phyloP scores from a whole-genome alignment of 1,140 invertebrate species.

The Notospermus geniculatus region DNA sequence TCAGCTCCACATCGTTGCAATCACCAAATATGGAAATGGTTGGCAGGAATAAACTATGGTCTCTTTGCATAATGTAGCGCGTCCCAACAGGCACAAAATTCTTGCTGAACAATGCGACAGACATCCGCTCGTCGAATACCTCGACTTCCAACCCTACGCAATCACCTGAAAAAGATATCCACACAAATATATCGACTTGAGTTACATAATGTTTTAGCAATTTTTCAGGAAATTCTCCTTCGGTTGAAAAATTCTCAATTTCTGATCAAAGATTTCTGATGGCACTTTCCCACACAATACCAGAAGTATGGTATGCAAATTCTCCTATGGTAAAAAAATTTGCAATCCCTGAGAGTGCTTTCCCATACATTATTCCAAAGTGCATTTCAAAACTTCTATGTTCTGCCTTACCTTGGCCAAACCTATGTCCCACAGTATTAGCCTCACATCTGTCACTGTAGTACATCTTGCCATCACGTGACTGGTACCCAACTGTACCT shows the following conservation, averaged over 20 bases:
- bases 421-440: slow-evolving; percentile 40
- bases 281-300: no score
- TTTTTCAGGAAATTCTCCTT: no score
- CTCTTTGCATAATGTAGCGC: slow-evolving; percentile 30
- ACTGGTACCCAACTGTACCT: slow-evolving; percentile 45
- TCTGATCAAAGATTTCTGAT: no score
- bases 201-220: background rate
- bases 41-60: slow-evolving; percentile 37
- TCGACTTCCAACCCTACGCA: slow-evolving; percentile 42
- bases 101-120: slow-evolving; percentile 36
- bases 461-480: slow-evolving; percentile 43
- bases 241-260: no score
- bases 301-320: no score
- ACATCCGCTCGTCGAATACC: slow-evolving; percentile 36
- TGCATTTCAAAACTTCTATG: no score
- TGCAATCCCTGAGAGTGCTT: no score
- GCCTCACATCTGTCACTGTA: slow-evolving; percentile 38
- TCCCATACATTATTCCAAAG: no score
- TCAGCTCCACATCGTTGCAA: slow-evolving; percentile 41
- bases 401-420: slow-evolving; percentile 35
- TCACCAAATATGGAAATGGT: slow-evolving; percentile 46
- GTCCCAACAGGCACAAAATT: slow-evolving; percentile 38
- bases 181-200: no score
- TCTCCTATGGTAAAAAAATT: no score
- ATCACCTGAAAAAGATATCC: slow-evolving; percentile 50